Evolutionary conservation across 2,888 invertebrate species (phyloP).

Genomic region (Belgica antarctica): DNA sequence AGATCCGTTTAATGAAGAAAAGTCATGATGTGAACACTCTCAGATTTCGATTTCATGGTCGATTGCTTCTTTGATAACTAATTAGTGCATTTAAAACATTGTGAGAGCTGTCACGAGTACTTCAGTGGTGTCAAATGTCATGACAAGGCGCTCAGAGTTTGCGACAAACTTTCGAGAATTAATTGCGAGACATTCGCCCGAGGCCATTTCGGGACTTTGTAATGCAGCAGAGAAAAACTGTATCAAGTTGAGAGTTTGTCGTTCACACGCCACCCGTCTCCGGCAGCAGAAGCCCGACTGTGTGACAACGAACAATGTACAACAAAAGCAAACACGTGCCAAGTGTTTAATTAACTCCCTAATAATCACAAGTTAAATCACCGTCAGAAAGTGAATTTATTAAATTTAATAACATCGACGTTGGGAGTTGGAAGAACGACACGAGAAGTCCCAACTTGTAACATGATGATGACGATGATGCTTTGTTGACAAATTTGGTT

Average conservation of each 20-base stretch:
- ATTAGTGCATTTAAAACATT: constrained; percentile 1
- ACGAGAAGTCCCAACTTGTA: not conserved
- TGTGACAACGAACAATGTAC: constrained; percentile 26
- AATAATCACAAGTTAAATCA: constrained; percentile 45
- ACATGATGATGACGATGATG: constrained; percentile 15
- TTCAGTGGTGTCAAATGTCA: constrained; percentile 27
- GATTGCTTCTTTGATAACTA: not conserved
- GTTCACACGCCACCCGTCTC: not conserved
- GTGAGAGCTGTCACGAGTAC: not conserved
- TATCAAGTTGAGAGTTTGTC: constrained; percentile 17
- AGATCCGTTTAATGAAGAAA: not conserved
- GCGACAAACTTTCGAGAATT: not conserved
- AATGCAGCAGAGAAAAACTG: too few species aligned
- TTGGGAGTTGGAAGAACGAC: not conserved
- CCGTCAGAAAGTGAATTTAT: constrained; percentile 37
- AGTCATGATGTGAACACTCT: not conserved
- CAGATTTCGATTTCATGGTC: constrained; percentile 26
- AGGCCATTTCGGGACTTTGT: not conserved
- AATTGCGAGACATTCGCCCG: not conserved
- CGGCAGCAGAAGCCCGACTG: not conserved
- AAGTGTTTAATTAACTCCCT: constrained; percentile 45
- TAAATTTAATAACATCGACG: constrained; percentile 37
- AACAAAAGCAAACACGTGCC: constrained; percentile 44
- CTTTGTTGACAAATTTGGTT: not conserved
- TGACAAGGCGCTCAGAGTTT: not conserved